These are phyloP conservation scores for Gobio gobio DNA, from an alignment of 2,113 vertebrate genomes.

Conservation along the genomic window DNA sequence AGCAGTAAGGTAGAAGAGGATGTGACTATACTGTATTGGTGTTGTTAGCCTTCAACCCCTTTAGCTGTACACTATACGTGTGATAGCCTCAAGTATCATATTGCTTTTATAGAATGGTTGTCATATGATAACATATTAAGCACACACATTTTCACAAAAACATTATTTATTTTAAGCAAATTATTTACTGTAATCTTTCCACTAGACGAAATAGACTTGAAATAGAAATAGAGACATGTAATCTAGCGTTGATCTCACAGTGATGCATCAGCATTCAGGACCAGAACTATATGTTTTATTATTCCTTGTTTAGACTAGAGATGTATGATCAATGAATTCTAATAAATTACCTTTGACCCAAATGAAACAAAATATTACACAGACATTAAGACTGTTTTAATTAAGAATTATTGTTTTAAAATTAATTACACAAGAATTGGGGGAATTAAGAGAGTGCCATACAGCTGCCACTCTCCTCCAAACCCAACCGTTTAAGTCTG, in stretches of 20 bases:
- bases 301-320: neutral
- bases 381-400: neutral
- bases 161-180: too few species aligned
- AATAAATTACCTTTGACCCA: slow-evolving; percentile 18
- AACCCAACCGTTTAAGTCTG: slow-evolving; percentile 73
- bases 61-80: too few species aligned
- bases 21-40: too few species aligned
- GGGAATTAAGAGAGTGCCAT: slow-evolving; percentile 35
- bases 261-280: neutral
- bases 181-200: neutral
- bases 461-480: slow-evolving; percentile 53
- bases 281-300: neutral
- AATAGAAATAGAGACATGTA: neutral
- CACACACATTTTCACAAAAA: too few species aligned
- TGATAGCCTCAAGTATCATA: too few species aligned
- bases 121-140: too few species aligned
- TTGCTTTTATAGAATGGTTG: too few species aligned
- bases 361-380: neutral
- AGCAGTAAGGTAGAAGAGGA: too few species aligned
- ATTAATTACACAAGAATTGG: slow-evolving; percentile 24
- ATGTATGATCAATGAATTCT: neutral
- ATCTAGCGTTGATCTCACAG: neutral
- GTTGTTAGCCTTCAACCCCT: too few species aligned
- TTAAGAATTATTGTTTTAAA: slow-evolving; percentile 19
- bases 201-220: neutral